Conservation (phyloP, 2,113 vertebrate species). For the Triplophysa dalaica region DNA sequence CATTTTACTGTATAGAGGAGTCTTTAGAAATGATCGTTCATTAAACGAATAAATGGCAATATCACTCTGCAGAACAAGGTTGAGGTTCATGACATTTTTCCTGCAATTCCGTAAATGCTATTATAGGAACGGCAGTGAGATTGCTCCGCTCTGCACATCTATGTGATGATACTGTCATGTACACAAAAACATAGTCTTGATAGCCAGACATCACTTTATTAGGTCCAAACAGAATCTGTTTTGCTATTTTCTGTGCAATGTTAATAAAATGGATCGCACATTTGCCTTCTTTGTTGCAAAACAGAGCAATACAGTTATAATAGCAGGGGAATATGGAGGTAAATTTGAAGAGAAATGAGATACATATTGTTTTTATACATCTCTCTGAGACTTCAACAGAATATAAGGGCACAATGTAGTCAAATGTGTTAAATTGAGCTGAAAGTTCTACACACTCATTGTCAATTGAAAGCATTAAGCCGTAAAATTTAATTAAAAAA, state of each 20-base stretch:
- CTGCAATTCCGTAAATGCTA: neutral
- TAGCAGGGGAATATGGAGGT: no score
- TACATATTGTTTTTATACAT: no score
- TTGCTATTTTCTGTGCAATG: neutral
- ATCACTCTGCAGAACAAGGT: slow-evolving; percentile 2
- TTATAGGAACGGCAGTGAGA: neutral
- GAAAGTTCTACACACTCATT: no score
- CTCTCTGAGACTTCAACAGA: no score
- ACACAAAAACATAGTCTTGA: neutral
- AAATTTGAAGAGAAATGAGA: no score
- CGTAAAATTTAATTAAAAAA: no score
- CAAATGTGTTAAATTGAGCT: no score
- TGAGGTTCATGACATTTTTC: neutral
- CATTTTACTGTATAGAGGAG: slow-evolving; percentile 17
- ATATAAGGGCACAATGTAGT: no score
- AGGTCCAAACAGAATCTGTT: neutral
- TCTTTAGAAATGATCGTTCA: slow-evolving; percentile 27
- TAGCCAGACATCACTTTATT: slow-evolving; percentile 1
- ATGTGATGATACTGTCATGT: slow-evolving; percentile 27
- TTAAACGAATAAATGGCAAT: slow-evolving; percentile 13
- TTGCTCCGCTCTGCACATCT: slow-evolving; percentile 23
- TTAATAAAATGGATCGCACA: no score
- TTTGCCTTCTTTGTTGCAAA: neutral
- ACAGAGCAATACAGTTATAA: no score
- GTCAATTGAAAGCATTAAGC: no score